Evolutionary conservation across 2,797 vertebrate genomes (phyloP).

Genomic region (Rallus crepitans): DNA sequence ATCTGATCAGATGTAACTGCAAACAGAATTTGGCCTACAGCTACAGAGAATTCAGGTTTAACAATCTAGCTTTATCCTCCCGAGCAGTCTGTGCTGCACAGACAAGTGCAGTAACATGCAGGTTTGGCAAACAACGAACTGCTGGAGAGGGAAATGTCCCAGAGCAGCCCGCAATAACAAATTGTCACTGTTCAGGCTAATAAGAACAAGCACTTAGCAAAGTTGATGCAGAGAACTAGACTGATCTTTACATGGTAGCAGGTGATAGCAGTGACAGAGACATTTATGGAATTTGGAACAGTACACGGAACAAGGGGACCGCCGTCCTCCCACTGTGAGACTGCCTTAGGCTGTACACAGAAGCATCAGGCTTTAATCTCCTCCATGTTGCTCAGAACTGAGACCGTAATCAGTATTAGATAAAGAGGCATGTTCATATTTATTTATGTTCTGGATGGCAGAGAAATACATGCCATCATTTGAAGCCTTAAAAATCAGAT

Average conservation of each 20-base stretch:
- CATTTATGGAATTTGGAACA: slow-evolving; percentile 38
- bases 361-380: slow-evolving; percentile 64
- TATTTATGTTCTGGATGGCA: slow-evolving; percentile 44
- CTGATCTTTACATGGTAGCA: slow-evolving; percentile 55
- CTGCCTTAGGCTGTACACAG: slow-evolving; percentile 66
- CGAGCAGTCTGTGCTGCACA: slow-evolving; percentile 9
- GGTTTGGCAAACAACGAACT: slow-evolving; percentile 32
- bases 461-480: background rate
- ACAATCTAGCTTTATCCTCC: background rate
- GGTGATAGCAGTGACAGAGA: slow-evolving; percentile 49
- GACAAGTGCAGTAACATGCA: slow-evolving; percentile 8
- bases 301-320: slow-evolving; percentile 42
- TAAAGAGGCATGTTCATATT: slow-evolving; percentile 51
- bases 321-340: slow-evolving; percentile 29
- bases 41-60: background rate
- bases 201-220: slow-evolving; percentile 66
- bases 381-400: slow-evolving; percentile 20
- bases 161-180: slow-evolving; percentile 12
- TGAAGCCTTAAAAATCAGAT: slow-evolving; percentile 34
- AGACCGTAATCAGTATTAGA: slow-evolving; percentile 37
- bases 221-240: slow-evolving; percentile 17
- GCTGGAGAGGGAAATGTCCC: slow-evolving; percentile 6
- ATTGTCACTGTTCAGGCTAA: slow-evolving; percentile 62
- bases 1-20: slow-evolving; percentile 30
- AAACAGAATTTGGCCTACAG: slow-evolving; percentile 47